These are phyloP conservation scores for Lasioglossum baleicum DNA, from an alignment of 1,140 invertebrate species.

Conservation along the genomic window DNA sequence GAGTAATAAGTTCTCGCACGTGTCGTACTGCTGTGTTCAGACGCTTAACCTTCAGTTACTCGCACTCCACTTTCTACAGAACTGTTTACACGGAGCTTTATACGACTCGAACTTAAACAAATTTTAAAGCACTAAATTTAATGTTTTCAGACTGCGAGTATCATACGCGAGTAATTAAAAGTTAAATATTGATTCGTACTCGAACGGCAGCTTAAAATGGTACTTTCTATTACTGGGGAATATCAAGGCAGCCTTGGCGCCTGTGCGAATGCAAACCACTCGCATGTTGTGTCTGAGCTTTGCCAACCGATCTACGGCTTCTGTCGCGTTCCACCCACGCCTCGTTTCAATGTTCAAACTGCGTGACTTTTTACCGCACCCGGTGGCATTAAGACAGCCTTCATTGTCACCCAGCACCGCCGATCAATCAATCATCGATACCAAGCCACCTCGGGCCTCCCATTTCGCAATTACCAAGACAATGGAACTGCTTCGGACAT, in stretches of 20 bases:
- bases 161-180: no score
- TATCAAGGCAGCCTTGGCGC: constrained; percentile 20
- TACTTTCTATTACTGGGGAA: not conserved
- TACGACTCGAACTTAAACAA: no score
- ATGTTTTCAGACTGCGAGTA: no score
- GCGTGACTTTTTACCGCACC: constrained; percentile 10
- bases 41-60: not conserved
- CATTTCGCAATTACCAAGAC: no score
- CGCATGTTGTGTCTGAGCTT: constrained; percentile 54
- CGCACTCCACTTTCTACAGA: no score
- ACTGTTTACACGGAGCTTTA: no score
- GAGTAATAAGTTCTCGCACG: not conserved
- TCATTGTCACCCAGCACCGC: no score
- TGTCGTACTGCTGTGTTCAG: not conserved
- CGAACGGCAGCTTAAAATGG: not conserved
- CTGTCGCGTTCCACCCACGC: constrained; percentile 47
- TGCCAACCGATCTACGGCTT: constrained; percentile 64
- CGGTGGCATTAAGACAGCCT: not conserved
- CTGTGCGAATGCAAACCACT: constrained; percentile 40
- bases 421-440: no score
- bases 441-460: no score
- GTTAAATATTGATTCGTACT: not conserved
- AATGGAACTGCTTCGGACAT: no score
- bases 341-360: constrained; percentile 22
- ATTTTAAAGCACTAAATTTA: no score